Evolutionary conservation across 2,797 vertebrate genomes (phyloP).

Genomic region (Loriculus beryllinus): DNA sequence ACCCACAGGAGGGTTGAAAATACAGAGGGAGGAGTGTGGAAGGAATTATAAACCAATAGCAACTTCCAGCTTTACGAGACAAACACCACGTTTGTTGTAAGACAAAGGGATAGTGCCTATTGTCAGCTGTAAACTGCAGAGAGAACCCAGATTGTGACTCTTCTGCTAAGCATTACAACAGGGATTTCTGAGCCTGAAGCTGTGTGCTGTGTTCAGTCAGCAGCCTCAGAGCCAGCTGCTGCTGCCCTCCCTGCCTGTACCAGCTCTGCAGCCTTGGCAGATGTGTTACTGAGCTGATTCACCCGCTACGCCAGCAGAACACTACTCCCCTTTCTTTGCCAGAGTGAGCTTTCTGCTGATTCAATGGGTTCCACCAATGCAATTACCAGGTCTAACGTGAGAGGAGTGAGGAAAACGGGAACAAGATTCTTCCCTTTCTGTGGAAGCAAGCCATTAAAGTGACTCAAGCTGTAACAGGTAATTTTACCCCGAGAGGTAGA

Average conservation of each 20-base stretch:
- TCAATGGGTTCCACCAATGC: neutral
- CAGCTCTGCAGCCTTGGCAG: neutral
- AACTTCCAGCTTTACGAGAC: neutral
- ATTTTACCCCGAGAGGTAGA: neutral
- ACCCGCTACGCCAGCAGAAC: neutral
- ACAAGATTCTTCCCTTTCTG: neutral
- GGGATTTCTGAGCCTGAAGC: neutral
- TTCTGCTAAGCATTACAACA: neutral
- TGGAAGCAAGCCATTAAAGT: neutral
- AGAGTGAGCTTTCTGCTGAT: neutral
- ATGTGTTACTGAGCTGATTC: neutral
- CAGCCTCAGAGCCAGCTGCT: neutral
- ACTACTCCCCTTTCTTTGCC: neutral
- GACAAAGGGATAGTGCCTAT: neutral
- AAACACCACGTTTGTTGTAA: neutral
- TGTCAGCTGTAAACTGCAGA: neutral
- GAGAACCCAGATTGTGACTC: neutral
- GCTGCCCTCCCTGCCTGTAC: neutral
- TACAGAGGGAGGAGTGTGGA: neutral
- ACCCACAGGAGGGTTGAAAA: neutral
- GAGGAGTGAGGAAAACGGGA: neutral
- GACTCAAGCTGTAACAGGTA: constrained; percentile 29
- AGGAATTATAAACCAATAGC: neutral
- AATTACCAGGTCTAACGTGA: neutral
- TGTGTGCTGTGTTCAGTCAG: neutral